A percentile compares a stretch with the other conserved stretches of the same genome.
phyloP scores from a whole-genome alignment of 2,888 invertebrate genomes.

The Trissolcus japonicus region DNA sequence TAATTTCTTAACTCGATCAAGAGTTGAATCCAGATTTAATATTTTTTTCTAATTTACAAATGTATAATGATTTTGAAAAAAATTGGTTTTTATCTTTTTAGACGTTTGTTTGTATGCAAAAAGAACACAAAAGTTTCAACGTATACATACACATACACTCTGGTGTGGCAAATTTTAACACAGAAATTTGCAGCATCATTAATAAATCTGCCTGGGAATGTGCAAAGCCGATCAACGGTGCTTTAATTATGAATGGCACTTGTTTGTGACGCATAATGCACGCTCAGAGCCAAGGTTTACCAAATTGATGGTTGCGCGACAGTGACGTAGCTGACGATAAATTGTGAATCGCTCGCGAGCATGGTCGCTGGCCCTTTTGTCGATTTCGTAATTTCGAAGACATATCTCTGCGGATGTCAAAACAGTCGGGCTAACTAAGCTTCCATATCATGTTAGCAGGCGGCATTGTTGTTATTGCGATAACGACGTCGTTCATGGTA shows the following conservation, averaged over 20 bases:
- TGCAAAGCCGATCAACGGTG: conserved; percentile 10
- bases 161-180: background rate
- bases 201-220: no score
- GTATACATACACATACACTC: no score
- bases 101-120: no score
- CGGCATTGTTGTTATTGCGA: conserved; percentile 31
- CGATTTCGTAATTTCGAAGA: conserved; percentile 37
- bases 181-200: no score
- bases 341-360: conserved; percentile 27
- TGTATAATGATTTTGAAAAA: no score
- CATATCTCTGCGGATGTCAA: conserved; percentile 14
- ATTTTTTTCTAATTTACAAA: no score
- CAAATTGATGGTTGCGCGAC: conserved; percentile 40
- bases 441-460: conserved; percentile 22
- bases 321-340: conserved; percentile 40
- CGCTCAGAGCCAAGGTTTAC: conserved; percentile 33
- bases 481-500: conserved; percentile 13
- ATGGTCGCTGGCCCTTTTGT: conserved; percentile 27
- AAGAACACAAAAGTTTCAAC: no score
- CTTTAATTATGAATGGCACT: conserved; percentile 32
- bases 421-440: conserved; percentile 20
- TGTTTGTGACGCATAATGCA: conserved; percentile 27
- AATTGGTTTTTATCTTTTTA: no score
- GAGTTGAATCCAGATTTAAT: no score
- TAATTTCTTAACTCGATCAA: no score